Base-by-base conservation (phyloP, 2,797 vertebrate species). In the Oreochromis mossambicus region DNA sequence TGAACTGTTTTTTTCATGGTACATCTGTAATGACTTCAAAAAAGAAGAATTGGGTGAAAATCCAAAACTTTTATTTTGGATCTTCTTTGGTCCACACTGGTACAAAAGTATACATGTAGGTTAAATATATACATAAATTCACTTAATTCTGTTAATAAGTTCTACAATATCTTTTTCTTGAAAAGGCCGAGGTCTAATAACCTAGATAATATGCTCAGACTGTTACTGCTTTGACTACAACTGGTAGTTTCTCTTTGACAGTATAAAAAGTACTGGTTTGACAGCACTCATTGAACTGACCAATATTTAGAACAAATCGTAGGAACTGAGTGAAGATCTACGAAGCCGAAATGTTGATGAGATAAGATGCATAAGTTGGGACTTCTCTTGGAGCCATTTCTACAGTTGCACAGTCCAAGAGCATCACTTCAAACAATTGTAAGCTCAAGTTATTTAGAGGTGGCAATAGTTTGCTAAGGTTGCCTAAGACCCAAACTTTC, bases 271-370 rank as follows among this genome's bases (percentile, higher is more conserved):
- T n/a, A 63, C 17, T 63, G 17, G 58, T 63, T 63, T 63, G 58
- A 63, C 32, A 36, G 58, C 10, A 63, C 10, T 36, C 32, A 63
- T n/a, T 63, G 58, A 63, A 63, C 17, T 63, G 32, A 36, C 58
- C 2, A 7, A 63, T 63, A 63, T n/a, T 36, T n/a, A 63, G 0
- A 63, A 63, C 6, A 63, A 63, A 38, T 63, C 6, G 0, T 38
- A 63, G 19, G 32, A 63, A 63, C 6, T 63, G 3, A 63, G 34
- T 63, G 1, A 38, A 63, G 58, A 1, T 38, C 34, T 38, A 38
- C 1, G 3, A 63, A 36, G 32, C 6, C 6, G 0, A 63, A 38
- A 63, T 63, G 58, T 63, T 11, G 0, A 63, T 63, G 58, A 63
- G 19, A 63, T 63, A 63, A 38, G 0, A 63, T 63, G 21, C 19